Conservation (phyloP, 1,140 invertebrate species). For the Hesperophylax magnus region DNA sequence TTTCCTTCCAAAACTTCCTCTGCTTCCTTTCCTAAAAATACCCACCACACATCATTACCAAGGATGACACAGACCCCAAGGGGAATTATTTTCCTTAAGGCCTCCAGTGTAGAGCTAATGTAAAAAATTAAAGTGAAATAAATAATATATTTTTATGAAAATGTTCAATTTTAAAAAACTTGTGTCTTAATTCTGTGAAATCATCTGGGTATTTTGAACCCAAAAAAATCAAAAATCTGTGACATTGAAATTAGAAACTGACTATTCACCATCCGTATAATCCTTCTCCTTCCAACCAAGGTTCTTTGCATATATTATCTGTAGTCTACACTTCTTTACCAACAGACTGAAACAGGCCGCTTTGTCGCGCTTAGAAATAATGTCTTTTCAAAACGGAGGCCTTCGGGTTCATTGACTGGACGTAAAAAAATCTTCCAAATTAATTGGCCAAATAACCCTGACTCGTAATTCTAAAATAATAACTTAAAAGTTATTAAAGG, state of each 20-base stretch:
- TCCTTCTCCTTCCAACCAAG: conserved; percentile 2
- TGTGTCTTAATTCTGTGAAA: too few relatives aligned
- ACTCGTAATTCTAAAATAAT: neutral
- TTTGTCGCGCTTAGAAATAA: conserved; percentile 34
- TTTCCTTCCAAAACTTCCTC: too few relatives aligned
- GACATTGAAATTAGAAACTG: conserved; percentile 33
- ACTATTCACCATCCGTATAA: neutral
- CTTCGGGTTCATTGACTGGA: conserved; percentile 21
- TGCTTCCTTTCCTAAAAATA: too few relatives aligned
- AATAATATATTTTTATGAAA: too few relatives aligned
- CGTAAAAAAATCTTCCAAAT: conserved; percentile 25
- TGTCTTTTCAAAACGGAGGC: neutral
- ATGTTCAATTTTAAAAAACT: too few relatives aligned
- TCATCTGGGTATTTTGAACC: too few relatives aligned
- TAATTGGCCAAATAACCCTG: conserved; percentile 14
- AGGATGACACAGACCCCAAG: too few relatives aligned
- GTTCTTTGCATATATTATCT: conserved; percentile 30
- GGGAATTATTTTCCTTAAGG: too few relatives aligned
- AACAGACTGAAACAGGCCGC: too few relatives aligned
- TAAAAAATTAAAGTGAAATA: too few relatives aligned
- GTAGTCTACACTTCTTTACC: neutral
- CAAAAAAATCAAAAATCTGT: neutral
- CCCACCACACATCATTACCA: too few relatives aligned
- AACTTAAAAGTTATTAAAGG: conserved; percentile 11
- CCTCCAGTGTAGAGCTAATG: too few relatives aligned